Conservation (phyloP, 1,140 invertebrate species). For the Pseudachorutes palmiensis region DNA sequence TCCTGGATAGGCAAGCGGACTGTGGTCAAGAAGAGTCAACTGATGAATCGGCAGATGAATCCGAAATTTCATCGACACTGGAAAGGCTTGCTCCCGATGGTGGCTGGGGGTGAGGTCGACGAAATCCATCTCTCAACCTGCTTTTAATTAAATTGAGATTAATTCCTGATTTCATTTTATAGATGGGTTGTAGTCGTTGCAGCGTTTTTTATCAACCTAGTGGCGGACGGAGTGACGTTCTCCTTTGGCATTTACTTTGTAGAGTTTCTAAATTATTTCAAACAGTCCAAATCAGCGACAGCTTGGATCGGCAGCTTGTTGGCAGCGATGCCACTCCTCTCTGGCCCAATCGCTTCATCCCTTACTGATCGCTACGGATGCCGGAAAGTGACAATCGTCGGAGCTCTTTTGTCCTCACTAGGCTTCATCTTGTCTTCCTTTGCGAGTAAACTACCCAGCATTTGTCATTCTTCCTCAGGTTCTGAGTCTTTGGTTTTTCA, state of each 20-base stretch:
- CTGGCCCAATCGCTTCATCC: constrained; percentile 79
- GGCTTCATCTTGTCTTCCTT: constrained; percentile 77
- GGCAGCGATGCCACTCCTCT: constrained; percentile 79
- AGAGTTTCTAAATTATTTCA: constrained; percentile 77
- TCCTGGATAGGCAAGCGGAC: not conserved
- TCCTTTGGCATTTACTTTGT: constrained; percentile 84
- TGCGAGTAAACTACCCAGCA: constrained; percentile 40
- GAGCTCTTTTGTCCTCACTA: constrained; percentile 62
- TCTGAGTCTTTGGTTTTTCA: not conserved
- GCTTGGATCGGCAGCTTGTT: constrained; percentile 83
- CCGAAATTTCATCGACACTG: constrained; percentile 30
- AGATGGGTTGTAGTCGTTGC: constrained; percentile 69
- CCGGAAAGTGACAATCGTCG: constrained; percentile 66
- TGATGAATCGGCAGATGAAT: constrained; percentile 27
- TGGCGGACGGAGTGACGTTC: constrained; percentile 90
- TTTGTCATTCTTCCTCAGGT: not conserved
- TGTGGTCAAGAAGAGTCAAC: constrained; percentile 25
- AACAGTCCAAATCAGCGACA: constrained; percentile 71
- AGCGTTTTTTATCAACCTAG: constrained; percentile 81
- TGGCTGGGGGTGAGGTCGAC: constrained; percentile 68
- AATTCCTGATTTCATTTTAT: constrained; percentile 42
- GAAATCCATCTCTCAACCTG: not conserved
- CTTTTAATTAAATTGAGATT: not conserved
- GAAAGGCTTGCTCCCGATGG: constrained; percentile 55
- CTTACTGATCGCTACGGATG: constrained; percentile 81